Percentiles rank a stretch among this genome's conserved stretches.
Evolutionary conservation across 1,140 invertebrate species (phyloP).

Genomic region (Saccostrea echinata): DNA sequence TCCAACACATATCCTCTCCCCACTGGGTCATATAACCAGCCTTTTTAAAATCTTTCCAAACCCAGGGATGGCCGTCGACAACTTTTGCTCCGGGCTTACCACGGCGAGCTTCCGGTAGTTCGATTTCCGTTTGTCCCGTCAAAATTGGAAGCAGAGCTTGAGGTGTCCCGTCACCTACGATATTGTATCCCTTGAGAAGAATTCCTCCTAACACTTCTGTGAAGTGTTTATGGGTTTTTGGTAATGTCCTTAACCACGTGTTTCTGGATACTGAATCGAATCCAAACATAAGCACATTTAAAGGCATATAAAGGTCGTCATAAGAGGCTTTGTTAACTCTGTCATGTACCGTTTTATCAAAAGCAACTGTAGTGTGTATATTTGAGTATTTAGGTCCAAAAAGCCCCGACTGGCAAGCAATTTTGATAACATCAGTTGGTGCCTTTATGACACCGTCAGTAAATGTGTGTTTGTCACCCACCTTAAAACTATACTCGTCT

Average conservation of each 20-base stretch:
- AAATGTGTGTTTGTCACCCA: conserved; percentile 63
- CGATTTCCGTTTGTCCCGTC: conserved; percentile 91
- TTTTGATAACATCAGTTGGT: conserved; percentile 73
- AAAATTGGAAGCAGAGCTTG: conserved; percentile 95
- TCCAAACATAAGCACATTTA: conserved; percentile 93
- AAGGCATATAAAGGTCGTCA: conserved; percentile 41
- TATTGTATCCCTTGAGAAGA: conserved; percentile 92
- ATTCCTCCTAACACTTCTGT: conserved; percentile 85
- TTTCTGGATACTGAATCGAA: conserved; percentile 94
- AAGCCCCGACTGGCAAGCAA: conserved; percentile 67
- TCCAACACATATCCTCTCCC: conserved; percentile 91
- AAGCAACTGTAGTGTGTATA: conserved; percentile 72
- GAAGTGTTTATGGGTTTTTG: conserved; percentile 89
- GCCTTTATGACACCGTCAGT: conserved; percentile 62
- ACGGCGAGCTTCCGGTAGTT: conserved; percentile 83
- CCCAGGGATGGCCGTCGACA: conserved; percentile 88
- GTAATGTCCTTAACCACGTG: conserved; percentile 92
- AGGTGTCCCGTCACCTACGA: conserved; percentile 96
- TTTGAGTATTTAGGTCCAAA: conserved; percentile 71
- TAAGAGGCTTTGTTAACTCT: conserved; percentile 27
- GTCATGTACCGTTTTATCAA: conserved; percentile 53
- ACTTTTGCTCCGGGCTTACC: conserved; percentile 85
- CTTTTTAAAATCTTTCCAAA: conserved; percentile 78
- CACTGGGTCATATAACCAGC: conserved; percentile 88
- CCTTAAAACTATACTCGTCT: conserved; percentile 59